Percentiles rank a stretch among this genome's conserved stretches.
These are phyloP conservation scores for Phymorhynchus buccinoides DNA, from an alignment of 1,140 invertebrate genomes.

Conservation along the genomic window DNA sequence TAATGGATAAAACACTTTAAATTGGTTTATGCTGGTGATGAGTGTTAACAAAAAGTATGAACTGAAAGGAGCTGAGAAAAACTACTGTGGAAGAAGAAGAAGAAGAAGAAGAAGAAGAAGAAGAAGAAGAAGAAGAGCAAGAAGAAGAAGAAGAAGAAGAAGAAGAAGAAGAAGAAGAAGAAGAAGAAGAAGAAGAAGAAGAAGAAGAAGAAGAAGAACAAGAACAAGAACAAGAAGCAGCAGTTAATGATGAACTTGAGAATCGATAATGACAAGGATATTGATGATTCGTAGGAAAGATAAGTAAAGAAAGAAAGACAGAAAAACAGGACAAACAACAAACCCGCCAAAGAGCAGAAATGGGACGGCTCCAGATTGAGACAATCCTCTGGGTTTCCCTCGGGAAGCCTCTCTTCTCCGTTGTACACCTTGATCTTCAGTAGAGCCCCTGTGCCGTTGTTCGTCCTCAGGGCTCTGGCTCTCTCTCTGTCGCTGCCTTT, in stretches of 20 bases:
- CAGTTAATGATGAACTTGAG: no score
- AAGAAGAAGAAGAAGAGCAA: background rate
- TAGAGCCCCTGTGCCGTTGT: slow-evolving; percentile 31
- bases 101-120: background rate
- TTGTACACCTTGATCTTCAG: slow-evolving; percentile 25
- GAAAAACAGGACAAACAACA: background rate
- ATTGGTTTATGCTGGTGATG: no score
- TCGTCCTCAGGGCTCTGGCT: background rate
- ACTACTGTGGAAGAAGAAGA: no score
- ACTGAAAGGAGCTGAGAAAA: no score
- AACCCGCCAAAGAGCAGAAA: background rate
- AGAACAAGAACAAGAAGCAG: no score
- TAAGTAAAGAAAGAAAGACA: background rate
- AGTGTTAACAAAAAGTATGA: no score
- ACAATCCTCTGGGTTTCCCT: background rate
- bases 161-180: background rate
- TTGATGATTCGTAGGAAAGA: no score
- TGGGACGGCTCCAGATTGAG: background rate
- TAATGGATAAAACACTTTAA: no score
- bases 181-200: no score
- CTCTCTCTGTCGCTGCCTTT: background rate
- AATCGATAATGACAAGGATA: no score
- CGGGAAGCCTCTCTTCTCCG: slow-evolving; percentile 35
- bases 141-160: background rate
- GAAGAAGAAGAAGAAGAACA: background rate